These are phyloP conservation scores for Euzophera pinguis DNA, from an alignment of 2,888 invertebrate species.

Conservation along the genomic window DNA sequence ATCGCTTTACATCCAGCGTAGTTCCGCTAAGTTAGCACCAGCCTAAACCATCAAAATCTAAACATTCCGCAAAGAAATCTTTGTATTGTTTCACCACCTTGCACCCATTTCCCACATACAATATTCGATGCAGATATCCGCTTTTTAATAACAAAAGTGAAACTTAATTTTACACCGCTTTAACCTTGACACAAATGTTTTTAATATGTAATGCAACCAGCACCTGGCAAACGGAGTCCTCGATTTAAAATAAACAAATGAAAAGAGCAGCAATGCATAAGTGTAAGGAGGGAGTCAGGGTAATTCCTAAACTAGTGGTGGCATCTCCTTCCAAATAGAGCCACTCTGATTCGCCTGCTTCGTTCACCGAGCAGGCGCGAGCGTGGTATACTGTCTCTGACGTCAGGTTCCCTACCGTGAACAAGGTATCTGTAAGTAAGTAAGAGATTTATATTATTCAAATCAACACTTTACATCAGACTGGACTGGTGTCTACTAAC, in stretches of 20 bases:
- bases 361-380: constrained; percentile 56
- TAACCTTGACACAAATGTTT: neutral
- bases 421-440: constrained; percentile 44
- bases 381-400: constrained; percentile 56
- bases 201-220: neutral
- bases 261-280: constrained; percentile 33
- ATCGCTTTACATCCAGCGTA: no score
- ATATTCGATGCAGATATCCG: no score
- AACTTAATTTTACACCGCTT: no score
- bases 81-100: no score
- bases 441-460: constrained; percentile 1
- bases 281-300: constrained; percentile 23
- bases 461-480: neutral
- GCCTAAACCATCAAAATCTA: no score
- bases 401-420: constrained; percentile 44
- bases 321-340: constrained; percentile 34
- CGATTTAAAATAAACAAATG: neutral
- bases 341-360: constrained; percentile 65
- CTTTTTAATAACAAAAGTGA: no score
- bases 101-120: no score
- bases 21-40: no score
- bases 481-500: no score
- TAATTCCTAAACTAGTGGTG: constrained; percentile 34
- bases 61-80: no score
- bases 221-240: neutral